Evolutionary conservation across 2,797 vertebrate species (phyloP).

Genomic region (Syngnathus rostellatus): DNA sequence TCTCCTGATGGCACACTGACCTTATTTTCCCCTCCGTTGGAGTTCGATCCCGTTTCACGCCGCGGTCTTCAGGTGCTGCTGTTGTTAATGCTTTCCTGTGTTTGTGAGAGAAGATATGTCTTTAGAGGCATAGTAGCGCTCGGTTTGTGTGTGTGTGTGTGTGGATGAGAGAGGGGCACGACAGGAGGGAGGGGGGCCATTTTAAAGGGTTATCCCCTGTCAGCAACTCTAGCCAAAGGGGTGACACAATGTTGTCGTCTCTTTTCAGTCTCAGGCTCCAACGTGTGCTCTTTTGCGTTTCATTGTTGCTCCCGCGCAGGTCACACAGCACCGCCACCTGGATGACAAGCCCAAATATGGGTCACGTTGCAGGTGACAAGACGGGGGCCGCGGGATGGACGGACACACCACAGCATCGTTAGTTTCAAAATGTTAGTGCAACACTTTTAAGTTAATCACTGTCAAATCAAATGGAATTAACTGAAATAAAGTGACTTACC

Average conservation of each 20-base stretch:
- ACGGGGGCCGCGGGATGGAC: background rate
- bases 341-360: conserved; percentile 37
- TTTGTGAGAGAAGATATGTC: conserved; percentile 39
- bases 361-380: conserved; percentile 40
- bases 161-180: conserved; percentile 35
- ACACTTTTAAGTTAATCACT: too few species aligned
- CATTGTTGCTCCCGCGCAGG: conserved; percentile 53
- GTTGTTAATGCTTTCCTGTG: conserved; percentile 25
- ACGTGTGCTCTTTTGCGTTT: conserved; percentile 54
- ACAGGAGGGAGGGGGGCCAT: conserved; percentile 48
- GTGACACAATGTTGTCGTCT: conserved; percentile 62
- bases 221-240: conserved; percentile 79
- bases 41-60: background rate
- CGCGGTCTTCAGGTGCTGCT: conserved; percentile 16
- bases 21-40: conserved; percentile 16
- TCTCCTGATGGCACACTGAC: conserved; percentile 32
- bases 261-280: conserved; percentile 67
- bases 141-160: conserved; percentile 17
- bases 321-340: conserved; percentile 26
- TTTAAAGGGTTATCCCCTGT: conserved; percentile 70
- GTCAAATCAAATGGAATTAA: too few species aligned
- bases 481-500: background rate
- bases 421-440: background rate
- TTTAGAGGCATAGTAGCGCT: conserved; percentile 40
- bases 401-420: background rate